These are phyloP conservation scores for Oscheius sp. DNA, from an alignment of 2,888 invertebrate genomes.

Conservation along the genomic window DNA sequence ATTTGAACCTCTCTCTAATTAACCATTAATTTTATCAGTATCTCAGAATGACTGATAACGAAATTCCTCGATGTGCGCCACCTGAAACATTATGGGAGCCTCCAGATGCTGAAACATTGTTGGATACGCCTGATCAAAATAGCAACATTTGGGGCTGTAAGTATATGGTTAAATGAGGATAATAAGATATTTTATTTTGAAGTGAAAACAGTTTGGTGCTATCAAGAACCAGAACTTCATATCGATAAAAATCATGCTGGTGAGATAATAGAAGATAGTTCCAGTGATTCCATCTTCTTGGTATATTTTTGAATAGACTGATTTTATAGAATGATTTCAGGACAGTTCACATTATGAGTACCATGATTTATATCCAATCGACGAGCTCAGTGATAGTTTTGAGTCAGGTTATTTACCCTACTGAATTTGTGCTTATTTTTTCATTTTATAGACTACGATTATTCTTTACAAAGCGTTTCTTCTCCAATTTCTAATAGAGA, in stretches of 20 bases:
- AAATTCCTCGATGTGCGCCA: too few relatives aligned
- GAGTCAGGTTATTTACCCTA: background rate
- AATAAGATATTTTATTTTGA: too few relatives aligned
- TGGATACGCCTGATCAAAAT: background rate
- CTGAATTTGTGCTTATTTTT: background rate
- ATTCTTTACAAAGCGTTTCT: background rate
- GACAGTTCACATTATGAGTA: background rate
- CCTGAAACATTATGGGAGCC: constrained; percentile 3
- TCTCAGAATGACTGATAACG: too few relatives aligned
- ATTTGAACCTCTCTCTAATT: too few relatives aligned
- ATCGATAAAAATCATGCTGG: background rate
- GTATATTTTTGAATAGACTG: background rate
- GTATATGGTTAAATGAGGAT: too few relatives aligned
- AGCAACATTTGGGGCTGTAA: background rate
- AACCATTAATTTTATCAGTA: too few relatives aligned
- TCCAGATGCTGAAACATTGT: background rate
- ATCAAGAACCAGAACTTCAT: background rate
- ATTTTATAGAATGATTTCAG: background rate
- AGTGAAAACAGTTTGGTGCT: background rate
- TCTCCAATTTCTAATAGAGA: too few relatives aligned
- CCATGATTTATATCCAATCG: constrained; percentile 2
- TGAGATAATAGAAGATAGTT: background rate
- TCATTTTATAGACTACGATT: background rate
- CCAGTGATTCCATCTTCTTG: background rate
- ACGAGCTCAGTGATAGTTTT: background rate